Evolutionary conservation across 1,140 invertebrate genomes (phyloP).

Genomic region (Drosophila serrata): DNA sequence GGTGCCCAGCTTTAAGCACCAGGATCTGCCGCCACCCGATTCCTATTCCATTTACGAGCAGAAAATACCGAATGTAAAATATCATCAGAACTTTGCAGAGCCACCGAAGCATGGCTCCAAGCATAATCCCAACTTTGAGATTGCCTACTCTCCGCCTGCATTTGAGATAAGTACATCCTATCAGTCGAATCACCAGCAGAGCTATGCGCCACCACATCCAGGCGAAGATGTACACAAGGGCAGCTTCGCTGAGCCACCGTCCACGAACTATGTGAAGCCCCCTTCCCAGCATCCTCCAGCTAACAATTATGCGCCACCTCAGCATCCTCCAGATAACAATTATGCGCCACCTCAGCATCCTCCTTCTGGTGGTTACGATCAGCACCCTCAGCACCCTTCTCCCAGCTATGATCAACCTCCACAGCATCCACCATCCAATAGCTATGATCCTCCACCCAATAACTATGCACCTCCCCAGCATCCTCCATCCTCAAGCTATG

Average conservation of each 20-base stretch:
- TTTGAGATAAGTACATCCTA: constrained; percentile 75
- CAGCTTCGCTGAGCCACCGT: constrained; percentile 15
- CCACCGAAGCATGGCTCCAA: constrained; percentile 46
- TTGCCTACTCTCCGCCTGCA: constrained; percentile 73
- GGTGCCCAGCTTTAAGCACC: constrained; percentile 31
- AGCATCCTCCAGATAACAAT: constrained; percentile 6
- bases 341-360: constrained; percentile 35
- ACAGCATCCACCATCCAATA: constrained; percentile 6
- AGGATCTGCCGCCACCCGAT: constrained; percentile 34
- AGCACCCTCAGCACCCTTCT: constrained; percentile 16
- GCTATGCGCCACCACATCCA: constrained; percentile 31
- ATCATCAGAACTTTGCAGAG: constrained; percentile 71
- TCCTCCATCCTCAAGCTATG: constrained; percentile 7
- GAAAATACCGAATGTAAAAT: constrained; percentile 69
- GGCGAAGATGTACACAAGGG: not conserved
- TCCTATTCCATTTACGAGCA: constrained; percentile 72
- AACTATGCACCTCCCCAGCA: constrained; percentile 4
- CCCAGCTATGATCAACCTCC: constrained; percentile 12
- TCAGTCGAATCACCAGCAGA: constrained; percentile 44
- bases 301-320: not conserved
- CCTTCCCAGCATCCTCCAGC: constrained; percentile 11
- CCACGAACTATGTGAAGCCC: constrained; percentile 31
- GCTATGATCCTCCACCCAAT: not conserved
- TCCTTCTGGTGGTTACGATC: constrained; percentile 11
- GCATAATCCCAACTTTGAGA: constrained; percentile 55